Conservation (phyloP, 2,888 invertebrate species). For the Phytoseiulus persimilis region DNA sequence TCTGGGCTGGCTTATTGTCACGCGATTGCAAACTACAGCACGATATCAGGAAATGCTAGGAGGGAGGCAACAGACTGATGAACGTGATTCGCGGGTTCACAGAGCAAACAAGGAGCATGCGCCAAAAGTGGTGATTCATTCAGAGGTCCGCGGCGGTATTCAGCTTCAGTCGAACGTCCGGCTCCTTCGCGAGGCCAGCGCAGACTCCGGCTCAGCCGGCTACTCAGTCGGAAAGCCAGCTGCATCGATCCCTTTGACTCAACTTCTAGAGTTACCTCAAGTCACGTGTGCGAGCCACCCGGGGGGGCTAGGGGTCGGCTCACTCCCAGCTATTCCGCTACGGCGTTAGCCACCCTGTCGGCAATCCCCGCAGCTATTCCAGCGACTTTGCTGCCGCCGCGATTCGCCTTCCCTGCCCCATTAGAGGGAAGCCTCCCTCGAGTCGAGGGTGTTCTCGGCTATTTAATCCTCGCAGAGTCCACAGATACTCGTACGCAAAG, state of each 20-base stretch:
- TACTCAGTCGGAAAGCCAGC: not conserved
- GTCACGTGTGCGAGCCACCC: constrained; percentile 15
- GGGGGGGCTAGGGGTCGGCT: not conserved
- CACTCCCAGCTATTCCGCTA: not conserved
- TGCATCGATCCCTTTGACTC: not conserved
- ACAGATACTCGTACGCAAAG: not conserved
- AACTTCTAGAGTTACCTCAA: constrained; percentile 36
- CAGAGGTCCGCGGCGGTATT: not conserved
- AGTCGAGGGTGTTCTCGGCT: not conserved
- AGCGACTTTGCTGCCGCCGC: not conserved
- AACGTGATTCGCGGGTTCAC: not conserved
- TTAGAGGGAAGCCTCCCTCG: not conserved
- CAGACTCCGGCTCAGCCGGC: not conserved
- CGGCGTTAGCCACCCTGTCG: not conserved
- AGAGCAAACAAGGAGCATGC: not conserved
- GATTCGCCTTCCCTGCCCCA: not conserved
- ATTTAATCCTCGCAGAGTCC: not conserved
- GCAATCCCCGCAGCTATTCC: not conserved
- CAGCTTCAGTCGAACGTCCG: not conserved
- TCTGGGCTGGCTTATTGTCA: not conserved
- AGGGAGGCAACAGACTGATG: not conserved
- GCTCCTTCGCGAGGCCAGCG: not conserved
- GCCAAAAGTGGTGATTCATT: not conserved
- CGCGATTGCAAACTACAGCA: not conserved
- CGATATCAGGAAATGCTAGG: not conserved